Percentiles rank a stretch among this genome's conserved stretches.
Conservation (phyloP, 2,113 vertebrate species). For the Myotis davidii region DNA sequence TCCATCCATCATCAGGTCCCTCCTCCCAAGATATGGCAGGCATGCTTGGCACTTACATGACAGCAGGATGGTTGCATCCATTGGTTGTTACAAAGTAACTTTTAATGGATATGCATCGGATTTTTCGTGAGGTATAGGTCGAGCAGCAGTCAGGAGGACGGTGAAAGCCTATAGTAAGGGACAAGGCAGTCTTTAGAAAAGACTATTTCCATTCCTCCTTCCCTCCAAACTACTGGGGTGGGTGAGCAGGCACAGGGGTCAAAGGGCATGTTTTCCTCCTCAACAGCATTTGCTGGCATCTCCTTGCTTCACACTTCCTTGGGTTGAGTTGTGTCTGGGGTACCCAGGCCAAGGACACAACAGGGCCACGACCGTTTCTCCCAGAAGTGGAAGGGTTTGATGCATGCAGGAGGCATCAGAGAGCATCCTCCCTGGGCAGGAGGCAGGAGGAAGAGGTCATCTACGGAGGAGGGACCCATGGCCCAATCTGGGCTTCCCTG, state of each 20-base stretch:
- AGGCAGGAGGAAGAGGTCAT: neutral
- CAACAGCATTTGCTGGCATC: neutral
- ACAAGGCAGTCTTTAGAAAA: neutral
- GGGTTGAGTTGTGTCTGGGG: neutral
- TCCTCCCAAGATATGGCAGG: neutral
- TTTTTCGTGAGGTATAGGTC: accelerated
- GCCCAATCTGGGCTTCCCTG: neutral
- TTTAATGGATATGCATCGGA: neutral
- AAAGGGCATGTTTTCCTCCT: neutral
- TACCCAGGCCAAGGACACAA: neutral
- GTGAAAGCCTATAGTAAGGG: neutral
- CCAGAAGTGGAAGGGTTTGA: neutral
- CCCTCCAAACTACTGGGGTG: neutral
- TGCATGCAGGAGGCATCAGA: neutral
- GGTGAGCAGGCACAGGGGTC: neutral
- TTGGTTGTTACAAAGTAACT: neutral
- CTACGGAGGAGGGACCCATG: neutral
- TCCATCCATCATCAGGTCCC: neutral
- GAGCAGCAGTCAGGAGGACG: neutral
- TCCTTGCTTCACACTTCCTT: neutral
- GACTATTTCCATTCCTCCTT: neutral
- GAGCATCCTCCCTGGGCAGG: neutral
- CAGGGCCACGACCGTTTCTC: neutral
- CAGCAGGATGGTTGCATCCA: neutral
- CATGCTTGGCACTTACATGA: conserved; percentile 67